Conservation (phyloP, 2,113 vertebrate species). For the Toxotes jaculatrix region DNA sequence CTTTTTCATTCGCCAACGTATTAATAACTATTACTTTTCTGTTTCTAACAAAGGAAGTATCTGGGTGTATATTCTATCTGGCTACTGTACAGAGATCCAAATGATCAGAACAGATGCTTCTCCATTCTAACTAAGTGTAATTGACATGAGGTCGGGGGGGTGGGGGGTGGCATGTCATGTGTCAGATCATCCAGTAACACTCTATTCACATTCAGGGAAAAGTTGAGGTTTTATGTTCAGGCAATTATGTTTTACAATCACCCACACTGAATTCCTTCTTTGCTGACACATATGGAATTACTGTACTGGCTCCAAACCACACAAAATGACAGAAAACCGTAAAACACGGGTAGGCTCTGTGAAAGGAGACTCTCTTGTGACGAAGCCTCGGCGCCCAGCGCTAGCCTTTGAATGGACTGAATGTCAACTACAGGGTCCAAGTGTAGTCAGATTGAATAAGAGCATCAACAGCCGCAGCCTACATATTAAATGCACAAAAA, state of each 20-base stretch:
- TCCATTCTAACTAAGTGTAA: slow-evolving; percentile 29
- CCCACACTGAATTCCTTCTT: slow-evolving; percentile 67
- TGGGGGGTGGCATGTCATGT: slow-evolving; percentile 4
- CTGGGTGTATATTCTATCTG: slow-evolving; percentile 6
- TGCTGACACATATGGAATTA: slow-evolving; percentile 75
- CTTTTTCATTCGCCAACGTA: neutral
- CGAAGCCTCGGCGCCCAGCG: neutral
- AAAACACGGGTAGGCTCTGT: slow-evolving; percentile 55
- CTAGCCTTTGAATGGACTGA: slow-evolving; percentile 53
- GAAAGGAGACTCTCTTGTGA: slow-evolving; percentile 68
- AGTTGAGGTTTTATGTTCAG: slow-evolving; percentile 61
- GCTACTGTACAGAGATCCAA: slow-evolving; percentile 2
- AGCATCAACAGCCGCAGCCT: slow-evolving; percentile 43
- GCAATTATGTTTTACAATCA: slow-evolving; percentile 72
- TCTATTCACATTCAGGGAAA: slow-evolving; percentile 60
- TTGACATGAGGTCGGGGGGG: slow-evolving; percentile 14
- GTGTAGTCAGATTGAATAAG: slow-evolving; percentile 40
- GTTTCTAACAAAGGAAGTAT: neutral
- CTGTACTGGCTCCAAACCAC: slow-evolving; percentile 55
- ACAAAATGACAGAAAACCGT: slow-evolving; percentile 69
- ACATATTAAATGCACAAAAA: slow-evolving; percentile 48
- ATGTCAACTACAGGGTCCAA: slow-evolving; percentile 48
- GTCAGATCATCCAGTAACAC: slow-evolving; percentile 48
- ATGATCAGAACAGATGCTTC: slow-evolving; percentile 56
- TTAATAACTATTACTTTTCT: neutral